Base-by-base conservation (phyloP, 2,888 invertebrate genomes). In the Sipunculus nudus region DNA sequence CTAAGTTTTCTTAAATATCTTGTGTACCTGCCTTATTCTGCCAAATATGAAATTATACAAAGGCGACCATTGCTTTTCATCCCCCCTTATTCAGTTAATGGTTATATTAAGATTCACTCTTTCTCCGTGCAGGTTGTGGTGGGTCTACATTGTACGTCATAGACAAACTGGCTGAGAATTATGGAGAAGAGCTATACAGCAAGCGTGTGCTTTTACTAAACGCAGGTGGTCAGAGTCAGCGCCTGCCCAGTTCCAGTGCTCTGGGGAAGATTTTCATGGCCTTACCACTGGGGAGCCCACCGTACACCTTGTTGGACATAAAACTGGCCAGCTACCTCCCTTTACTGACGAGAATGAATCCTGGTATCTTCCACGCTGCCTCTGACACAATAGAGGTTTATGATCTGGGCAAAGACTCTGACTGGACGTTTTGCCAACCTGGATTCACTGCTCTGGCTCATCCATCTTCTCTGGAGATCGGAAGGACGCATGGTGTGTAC, bases 381-480 rank as follows among this genome's bases (percentile, higher is more conserved):
- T 82, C 85, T 2, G 86, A 86, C 74, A 85, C 84, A 48, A 79
- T 86, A 40, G 78, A 85, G 54, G 77, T 82, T 1, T 85, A 76
- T 56, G 65, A 73, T 53, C 46, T 78, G 10, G 71, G 77, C 4
- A 71, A 68, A 4, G 57, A 69, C 8, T 67, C 71, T 25, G 50
- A 61, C 1, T 78, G 78, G 74, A 56, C 63, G 4, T 70, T 82
- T 56, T 59, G 69, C 3, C 54, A 68, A 13, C 60, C 61, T 25
- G 85, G 85, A 8, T 84, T 86, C 64, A 83, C 84, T 39, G 84
- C 82, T 2, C 60, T 86, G 23, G 85, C 85, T 5, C 85, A 86
- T 63, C 85, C 84, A 2, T 84, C 85, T 10, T 59, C 79, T n/a
- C 61, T 85, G 10, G 56, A 71, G 3, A 73, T 84, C 25, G 86